A percentile compares a stretch with the other conserved stretches of the same genome.
Evolutionary conservation across 2,797 vertebrate genomes (phyloP).

Genomic region (Gouania willdenowi): DNA sequence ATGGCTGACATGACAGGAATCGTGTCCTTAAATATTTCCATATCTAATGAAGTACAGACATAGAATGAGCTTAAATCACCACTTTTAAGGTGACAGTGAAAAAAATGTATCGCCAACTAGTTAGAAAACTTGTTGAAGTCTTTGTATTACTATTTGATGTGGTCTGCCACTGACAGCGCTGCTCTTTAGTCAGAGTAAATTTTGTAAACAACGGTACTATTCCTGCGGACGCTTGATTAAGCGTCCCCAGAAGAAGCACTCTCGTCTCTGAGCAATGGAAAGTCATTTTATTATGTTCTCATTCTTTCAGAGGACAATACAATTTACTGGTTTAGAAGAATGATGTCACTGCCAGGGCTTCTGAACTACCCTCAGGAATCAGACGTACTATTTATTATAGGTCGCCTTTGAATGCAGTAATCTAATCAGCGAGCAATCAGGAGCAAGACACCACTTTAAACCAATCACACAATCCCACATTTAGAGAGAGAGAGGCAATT

Average conservation of each 20-base stretch:
- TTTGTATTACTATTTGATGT: too few species aligned
- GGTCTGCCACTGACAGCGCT: too few species aligned
- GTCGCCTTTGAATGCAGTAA: neutral
- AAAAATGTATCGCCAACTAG: too few species aligned
- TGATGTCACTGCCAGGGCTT: conserved; percentile 1
- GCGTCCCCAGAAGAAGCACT: conserved; percentile 30
- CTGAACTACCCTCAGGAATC: conserved; percentile 1
- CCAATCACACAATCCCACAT: conserved; percentile 4
- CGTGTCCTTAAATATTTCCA: too few species aligned
- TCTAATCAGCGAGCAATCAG: neutral
- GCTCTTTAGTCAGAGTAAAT: too few species aligned
- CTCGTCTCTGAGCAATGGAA: conserved; percentile 26
- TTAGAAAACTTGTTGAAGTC: too few species aligned
- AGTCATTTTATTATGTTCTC: conserved; percentile 28
- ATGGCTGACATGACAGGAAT: too few species aligned
- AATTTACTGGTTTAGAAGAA: conserved; percentile 13
- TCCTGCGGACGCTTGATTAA: conserved; percentile 54
- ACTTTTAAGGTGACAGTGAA: too few species aligned
- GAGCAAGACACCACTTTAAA: conserved; percentile 3
- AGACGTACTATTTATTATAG: neutral
- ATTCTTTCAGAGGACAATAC: conserved; percentile 18
- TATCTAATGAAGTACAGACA: too few species aligned
- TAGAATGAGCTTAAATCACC: too few species aligned
- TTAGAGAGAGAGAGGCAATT: conserved; percentile 8
- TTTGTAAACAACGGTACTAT: too few species aligned